Evolutionary conservation across 2,797 vertebrate genomes (phyloP).

Genomic region (Mergus octosetaceus): DNA sequence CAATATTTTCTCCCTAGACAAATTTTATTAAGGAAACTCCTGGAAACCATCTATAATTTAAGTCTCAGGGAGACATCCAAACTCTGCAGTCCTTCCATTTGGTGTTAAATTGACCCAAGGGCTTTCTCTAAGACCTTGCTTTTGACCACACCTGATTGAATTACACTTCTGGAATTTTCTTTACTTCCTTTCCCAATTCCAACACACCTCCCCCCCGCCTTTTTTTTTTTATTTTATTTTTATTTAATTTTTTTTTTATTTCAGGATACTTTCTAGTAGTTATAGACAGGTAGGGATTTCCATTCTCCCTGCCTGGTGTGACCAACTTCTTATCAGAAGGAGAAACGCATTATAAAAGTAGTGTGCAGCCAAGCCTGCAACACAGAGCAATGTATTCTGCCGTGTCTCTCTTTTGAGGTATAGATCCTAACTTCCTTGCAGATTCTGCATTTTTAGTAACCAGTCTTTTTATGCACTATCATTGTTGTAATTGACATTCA

Average conservation of each 20-base stretch:
- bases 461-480: background rate
- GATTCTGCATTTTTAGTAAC: background rate
- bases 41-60: conserved; percentile 48
- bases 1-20: conserved; percentile 50
- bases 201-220: rapidly evolving
- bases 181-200: background rate
- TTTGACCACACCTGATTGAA: background rate
- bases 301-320: background rate
- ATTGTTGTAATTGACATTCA: background rate
- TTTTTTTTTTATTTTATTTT: background rate
- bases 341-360: background rate
- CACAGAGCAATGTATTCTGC: background rate
- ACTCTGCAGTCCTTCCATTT: background rate
- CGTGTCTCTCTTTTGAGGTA: background rate
- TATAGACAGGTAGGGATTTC: background rate
- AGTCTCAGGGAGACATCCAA: background rate
- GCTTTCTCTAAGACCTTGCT: background rate
- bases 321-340: background rate
- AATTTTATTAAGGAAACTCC: conserved; percentile 56
- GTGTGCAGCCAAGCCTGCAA: background rate
- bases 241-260: background rate
- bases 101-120: background rate
- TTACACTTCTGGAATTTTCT: background rate
- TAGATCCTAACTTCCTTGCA: background rate
- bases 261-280: background rate